A percentile compares a stretch with the other conserved stretches of the same genome.
Conservation (phyloP, 2,113 vertebrate species). For the Martes martes region DNA sequence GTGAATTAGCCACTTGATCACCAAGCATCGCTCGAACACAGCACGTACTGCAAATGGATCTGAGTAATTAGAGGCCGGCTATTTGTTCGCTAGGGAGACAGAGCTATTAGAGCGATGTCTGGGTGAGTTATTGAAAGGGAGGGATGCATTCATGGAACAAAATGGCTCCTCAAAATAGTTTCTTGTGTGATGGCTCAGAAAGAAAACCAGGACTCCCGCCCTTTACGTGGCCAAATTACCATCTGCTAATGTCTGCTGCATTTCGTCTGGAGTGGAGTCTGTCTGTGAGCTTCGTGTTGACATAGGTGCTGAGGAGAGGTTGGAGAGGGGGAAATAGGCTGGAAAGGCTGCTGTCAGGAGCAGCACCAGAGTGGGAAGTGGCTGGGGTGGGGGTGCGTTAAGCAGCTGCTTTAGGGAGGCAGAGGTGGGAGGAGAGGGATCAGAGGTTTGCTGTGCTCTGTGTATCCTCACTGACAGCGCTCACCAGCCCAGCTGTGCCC, state of each 20-base stretch:
- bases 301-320: background rate
- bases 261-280: background rate
- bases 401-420: background rate
- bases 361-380: background rate
- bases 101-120: conserved; percentile 48
- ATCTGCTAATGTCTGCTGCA: background rate
- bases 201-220: conserved; percentile 9
- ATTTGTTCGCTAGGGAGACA: conserved; percentile 27
- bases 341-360: background rate
- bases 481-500: background rate
- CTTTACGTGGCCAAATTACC: background rate
- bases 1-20: conserved; percentile 50
- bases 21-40: conserved; percentile 12
- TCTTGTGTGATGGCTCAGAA: conserved; percentile 39
- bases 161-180: conserved; percentile 56
- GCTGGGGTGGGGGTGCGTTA: background rate
- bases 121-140: conserved; percentile 41
- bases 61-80: conserved; percentile 50
- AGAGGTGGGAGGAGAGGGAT: background rate
- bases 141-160: conserved; percentile 15
- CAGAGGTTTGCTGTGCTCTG: background rate
- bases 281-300: background rate
- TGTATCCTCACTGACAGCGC: background rate
- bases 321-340: background rate
- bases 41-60: background rate